phyloP scores from a whole-genome alignment of 2,113 vertebrate species.

The Guaruba guarouba region DNA sequence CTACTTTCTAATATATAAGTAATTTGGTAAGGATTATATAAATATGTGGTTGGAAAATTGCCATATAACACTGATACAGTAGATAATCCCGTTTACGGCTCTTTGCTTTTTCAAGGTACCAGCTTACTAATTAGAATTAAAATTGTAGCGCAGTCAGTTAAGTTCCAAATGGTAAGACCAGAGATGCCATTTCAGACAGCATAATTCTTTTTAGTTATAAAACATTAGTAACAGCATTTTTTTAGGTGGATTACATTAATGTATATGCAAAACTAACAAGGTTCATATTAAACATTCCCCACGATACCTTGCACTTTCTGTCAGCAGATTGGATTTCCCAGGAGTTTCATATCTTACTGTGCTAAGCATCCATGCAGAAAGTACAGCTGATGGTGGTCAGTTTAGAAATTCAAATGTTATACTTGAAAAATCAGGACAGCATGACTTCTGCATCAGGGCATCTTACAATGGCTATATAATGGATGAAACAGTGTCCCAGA shows the following conservation, averaged over 20 bases:
- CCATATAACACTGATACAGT: neutral
- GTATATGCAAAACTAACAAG: neutral
- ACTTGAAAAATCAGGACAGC: slow-evolving; percentile 15
- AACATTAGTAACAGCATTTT: neutral
- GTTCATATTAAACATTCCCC: neutral
- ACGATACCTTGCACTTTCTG: neutral
- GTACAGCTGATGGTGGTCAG: slow-evolving; percentile 4
- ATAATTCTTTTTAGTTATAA: neutral
- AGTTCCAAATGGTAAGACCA: neutral
- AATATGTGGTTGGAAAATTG: neutral
- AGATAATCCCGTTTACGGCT: neutral
- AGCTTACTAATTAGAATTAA: neutral
- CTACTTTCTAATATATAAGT: neutral
- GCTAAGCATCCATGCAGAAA: slow-evolving; percentile 9
- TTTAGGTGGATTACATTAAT: neutral
- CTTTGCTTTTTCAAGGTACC: neutral
- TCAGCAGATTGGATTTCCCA: neutral
- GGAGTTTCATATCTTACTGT: neutral
- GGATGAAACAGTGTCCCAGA: neutral
- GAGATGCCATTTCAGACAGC: neutral
- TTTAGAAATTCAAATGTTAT: slow-evolving; percentile 38
- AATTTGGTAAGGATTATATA: neutral
- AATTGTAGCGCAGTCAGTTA: neutral
- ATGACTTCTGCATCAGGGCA: neutral
- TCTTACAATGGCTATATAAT: neutral